Evolutionary conservation across 2,797 vertebrate genomes (phyloP).

Genomic region (Lindbergichthys nudifrons): DNA sequence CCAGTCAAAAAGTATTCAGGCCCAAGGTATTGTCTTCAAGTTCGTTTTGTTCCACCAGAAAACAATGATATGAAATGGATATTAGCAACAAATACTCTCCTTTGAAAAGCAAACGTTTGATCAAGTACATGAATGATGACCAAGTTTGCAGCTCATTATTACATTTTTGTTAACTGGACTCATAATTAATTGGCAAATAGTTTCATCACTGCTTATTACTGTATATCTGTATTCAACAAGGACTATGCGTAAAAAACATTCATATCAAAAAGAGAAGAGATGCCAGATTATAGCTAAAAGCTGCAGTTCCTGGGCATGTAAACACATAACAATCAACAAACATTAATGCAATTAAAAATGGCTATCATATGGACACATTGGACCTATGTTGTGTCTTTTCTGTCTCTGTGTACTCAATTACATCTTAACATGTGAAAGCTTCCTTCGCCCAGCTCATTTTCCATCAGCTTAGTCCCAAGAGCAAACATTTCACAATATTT

Average conservation of each 20-base stretch:
- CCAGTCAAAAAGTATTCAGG: not conserved
- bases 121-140: not conserved
- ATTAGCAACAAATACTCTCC: not conserved
- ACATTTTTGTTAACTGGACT: too few relatives aligned
- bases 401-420: not conserved
- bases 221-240: too few relatives aligned
- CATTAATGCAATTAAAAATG: too few relatives aligned
- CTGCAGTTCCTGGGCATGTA: too few relatives aligned
- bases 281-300: too few relatives aligned
- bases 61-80: not conserved
- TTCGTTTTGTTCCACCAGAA: not conserved
- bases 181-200: too few relatives aligned
- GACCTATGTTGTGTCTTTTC: not conserved
- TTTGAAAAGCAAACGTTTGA: not conserved
- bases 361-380: not conserved
- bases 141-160: not conserved
- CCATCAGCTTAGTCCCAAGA: constrained; percentile 4
- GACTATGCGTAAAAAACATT: too few relatives aligned
- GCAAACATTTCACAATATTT: constrained; percentile 26
- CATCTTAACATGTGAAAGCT: not conserved
- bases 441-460: constrained; percentile 5
- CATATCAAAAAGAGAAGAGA: too few relatives aligned
- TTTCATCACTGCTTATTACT: not conserved
- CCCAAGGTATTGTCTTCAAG: not conserved
- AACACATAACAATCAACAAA: too few relatives aligned